These are phyloP conservation scores for Epizoanthus stellaris DNA, from an alignment of 92 coral and sea anemone genomes.

Conservation along the genomic window DNA sequence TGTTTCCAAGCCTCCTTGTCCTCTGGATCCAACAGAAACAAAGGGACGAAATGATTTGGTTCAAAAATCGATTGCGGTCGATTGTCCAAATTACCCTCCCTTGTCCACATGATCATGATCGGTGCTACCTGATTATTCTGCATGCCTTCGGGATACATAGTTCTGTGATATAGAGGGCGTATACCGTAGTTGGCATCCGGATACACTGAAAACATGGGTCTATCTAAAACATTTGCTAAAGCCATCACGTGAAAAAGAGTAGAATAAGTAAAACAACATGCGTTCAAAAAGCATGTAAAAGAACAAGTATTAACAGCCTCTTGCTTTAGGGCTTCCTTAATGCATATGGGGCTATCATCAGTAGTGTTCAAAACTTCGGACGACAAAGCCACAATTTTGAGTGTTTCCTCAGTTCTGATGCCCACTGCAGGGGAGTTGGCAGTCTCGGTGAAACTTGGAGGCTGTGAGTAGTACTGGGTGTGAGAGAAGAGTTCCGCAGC, in stretches of 20 bases:
- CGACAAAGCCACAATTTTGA: no score
- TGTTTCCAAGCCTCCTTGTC: constrained; percentile 5
- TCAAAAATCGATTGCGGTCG: constrained; percentile 16
- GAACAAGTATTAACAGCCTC: no score
- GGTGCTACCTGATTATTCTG: not conserved
- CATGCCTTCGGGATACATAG: constrained; percentile 18
- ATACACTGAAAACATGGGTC: constrained; percentile 29
- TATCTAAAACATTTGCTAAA: not conserved
- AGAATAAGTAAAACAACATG: no score
- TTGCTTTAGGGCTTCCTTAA: no score
- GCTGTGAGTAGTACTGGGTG: constrained; percentile 10
- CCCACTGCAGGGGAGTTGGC: no score
- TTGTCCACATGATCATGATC: constrained; percentile 41
- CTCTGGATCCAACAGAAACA: not conserved
- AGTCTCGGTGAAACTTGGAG: constrained; percentile 17
- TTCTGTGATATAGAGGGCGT: constrained; percentile 39
- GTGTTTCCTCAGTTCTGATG: no score
- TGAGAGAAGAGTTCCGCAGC: constrained; percentile 41
- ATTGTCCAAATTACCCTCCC: constrained; percentile 39
- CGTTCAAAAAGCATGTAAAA: no score
- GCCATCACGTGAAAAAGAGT: no score
- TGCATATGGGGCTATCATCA: no score
- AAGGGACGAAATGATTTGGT: constrained; percentile 51
- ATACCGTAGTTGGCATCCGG: constrained; percentile 13
- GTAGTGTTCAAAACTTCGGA: no score